phyloP scores from a whole-genome alignment of 2,888 invertebrate genomes.

The Plebejus argus region DNA sequence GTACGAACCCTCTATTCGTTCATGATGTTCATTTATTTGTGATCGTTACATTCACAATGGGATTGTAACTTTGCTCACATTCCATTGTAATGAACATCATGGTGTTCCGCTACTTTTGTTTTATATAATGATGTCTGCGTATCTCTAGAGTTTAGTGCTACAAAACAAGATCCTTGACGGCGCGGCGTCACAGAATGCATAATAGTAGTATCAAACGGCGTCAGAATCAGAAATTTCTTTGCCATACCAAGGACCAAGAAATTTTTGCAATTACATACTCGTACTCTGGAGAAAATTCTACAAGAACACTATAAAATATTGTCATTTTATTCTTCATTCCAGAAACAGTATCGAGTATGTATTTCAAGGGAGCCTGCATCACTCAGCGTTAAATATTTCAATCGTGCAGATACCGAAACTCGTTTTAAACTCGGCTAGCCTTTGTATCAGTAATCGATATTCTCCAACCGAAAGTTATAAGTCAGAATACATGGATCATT shows the following conservation, averaged over 20 bases:
- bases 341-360: background rate
- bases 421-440: conserved; percentile 22
- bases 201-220: no score
- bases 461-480: conserved; percentile 12
- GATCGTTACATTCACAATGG: conserved; percentile 2
- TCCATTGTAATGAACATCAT: background rate
- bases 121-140: background rate
- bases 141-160: background rate
- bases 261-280: background rate
- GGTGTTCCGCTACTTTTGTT: background rate
- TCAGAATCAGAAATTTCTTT: no score
- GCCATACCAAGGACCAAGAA: no score
- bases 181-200: no score
- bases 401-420: conserved; percentile 4
- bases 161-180: background rate
- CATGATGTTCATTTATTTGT: background rate
- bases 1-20: background rate
- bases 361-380: background rate
- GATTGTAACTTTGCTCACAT: background rate
- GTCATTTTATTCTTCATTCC: background rate
- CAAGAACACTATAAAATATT: background rate
- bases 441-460: conserved; percentile 23
- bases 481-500: conserved; percentile 44
- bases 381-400: conserved; percentile 17
- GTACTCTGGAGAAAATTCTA: background rate